Conservation (phyloP, 2,797 vertebrate species). For the Lacerta viridis region DNA sequence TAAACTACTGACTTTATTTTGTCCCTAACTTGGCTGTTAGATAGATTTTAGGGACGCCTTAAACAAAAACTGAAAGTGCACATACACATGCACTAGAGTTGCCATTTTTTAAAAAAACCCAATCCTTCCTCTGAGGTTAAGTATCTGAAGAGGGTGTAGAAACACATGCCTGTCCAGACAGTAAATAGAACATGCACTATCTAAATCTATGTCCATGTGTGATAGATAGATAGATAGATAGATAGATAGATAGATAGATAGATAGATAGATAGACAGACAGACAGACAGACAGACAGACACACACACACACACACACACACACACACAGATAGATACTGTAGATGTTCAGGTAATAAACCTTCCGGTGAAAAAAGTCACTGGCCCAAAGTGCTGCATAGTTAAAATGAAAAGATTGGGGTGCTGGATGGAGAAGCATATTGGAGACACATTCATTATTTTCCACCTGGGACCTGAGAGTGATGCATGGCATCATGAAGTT, state of each 20-base stretch:
- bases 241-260: too few relatives aligned
- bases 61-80: neutral
- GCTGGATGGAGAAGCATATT: neutral
- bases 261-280: too few relatives aligned
- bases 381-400: neutral
- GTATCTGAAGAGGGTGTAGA: too few relatives aligned
- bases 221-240: too few relatives aligned
- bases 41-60: neutral
- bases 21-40: neutral
- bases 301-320: too few relatives aligned
- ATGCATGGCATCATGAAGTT: neutral
- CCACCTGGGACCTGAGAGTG: conserved; percentile 8
- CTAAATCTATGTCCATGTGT: too few relatives aligned
- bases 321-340: too few relatives aligned
- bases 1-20: neutral
- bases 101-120: neutral
- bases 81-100: neutral
- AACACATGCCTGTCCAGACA: neutral
- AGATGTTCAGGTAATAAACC: too few relatives aligned
- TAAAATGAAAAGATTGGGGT: neutral
- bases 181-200: too few relatives aligned
- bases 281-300: too few relatives aligned
- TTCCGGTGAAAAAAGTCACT: neutral
- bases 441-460: neutral
- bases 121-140: neutral